Base-by-base conservation (phyloP, 1,140 invertebrate genomes). In the Drosophila repleta region DNA sequence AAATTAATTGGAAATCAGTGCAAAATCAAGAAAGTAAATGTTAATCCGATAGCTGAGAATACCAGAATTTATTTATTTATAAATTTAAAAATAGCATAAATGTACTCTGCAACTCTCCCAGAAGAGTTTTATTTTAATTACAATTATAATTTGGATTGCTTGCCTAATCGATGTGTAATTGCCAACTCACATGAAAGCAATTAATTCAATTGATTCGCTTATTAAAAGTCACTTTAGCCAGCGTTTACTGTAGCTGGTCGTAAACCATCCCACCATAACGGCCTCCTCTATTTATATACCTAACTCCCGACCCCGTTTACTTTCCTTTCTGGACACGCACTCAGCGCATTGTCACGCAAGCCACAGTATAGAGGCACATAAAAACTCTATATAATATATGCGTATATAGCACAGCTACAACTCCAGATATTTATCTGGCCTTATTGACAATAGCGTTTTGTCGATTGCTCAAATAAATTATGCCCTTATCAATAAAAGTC, bases 401-500 rank as follows among this genome's bases (percentile, higher is more conserved):
- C 17, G 20, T 58, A 49, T 53, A 55, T 53, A 15, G 18, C 18
- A 84, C 63, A 80, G 77, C 68, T 82, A 88, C 78, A 87, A 87
- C 79, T 75, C 74, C 74, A 72, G 83, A 87, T 88, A 87, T 88
- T 88, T 87, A 87, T 87, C 83, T 84, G 83, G 84, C 75, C 79
- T 87, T 87, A 87, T 88, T 87, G 83, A 83, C 83, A 87, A 88
- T 88, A 87, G 79, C 79, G 83, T 87, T 87, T 87, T 87, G 84
- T 87, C 83, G 79, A 88, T 87, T 87, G 83, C 88, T 87, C 83
- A 87, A 89, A 88, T 87, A 87, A 87, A 87, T 87, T 87, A 87
- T 88, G 78, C 83, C 83, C 76, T 88, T 87, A 87, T 87, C 82
- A 87, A 87, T 88, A 87, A 87, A 80, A 85, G 81, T 73, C 55